Conservation (phyloP, 2,888 invertebrate genomes). For the Baccha elongata region DNA sequence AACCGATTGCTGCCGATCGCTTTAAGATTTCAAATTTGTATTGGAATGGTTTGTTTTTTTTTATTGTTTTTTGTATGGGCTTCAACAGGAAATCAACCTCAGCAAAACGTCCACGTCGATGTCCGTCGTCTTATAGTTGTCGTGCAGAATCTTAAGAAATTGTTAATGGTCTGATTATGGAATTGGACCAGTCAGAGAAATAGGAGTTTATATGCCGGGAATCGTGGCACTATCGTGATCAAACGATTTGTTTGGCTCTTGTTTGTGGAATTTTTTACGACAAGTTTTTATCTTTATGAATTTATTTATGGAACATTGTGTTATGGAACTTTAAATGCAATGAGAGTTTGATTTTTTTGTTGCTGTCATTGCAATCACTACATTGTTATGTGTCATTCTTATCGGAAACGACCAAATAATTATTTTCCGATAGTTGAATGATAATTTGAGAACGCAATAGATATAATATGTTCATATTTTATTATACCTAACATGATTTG, state of each 20-base stretch:
- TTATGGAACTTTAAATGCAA: slow-evolving; percentile 34
- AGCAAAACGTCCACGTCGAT: slow-evolving; percentile 17
- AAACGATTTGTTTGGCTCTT: slow-evolving; percentile 62
- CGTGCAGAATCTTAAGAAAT: slow-evolving; percentile 68
- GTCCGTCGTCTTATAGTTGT: slow-evolving; percentile 26
- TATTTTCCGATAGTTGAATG: slow-evolving; percentile 33
- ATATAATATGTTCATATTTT: too few relatives aligned
- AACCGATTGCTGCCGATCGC: slow-evolving; percentile 63
- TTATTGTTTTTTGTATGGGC: slow-evolving; percentile 4
- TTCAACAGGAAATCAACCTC: slow-evolving; percentile 58
- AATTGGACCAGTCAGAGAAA: slow-evolving; percentile 55
- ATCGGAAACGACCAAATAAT: slow-evolving; percentile 23
- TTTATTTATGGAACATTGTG: slow-evolving; percentile 49
- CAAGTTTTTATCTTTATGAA: slow-evolving; percentile 53
- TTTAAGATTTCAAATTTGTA: slow-evolving; percentile 67
- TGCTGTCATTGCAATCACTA: slow-evolving; percentile 6
- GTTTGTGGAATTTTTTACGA: slow-evolving; percentile 53
- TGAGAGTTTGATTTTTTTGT: slow-evolving; percentile 12
- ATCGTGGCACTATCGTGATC: slow-evolving; percentile 63
- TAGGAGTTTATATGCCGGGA: slow-evolving; percentile 40
- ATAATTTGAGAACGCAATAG: not conserved
- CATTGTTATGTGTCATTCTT: slow-evolving; percentile 3
- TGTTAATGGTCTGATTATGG: slow-evolving; percentile 69
- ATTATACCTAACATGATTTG: too few relatives aligned
- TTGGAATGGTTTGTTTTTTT: slow-evolving; percentile 35